Percentiles rank a stretch among this genome's conserved stretches.
phyloP scores from a whole-genome alignment of 2,797 vertebrate species.

The Rhabdomys pumilio region DNA sequence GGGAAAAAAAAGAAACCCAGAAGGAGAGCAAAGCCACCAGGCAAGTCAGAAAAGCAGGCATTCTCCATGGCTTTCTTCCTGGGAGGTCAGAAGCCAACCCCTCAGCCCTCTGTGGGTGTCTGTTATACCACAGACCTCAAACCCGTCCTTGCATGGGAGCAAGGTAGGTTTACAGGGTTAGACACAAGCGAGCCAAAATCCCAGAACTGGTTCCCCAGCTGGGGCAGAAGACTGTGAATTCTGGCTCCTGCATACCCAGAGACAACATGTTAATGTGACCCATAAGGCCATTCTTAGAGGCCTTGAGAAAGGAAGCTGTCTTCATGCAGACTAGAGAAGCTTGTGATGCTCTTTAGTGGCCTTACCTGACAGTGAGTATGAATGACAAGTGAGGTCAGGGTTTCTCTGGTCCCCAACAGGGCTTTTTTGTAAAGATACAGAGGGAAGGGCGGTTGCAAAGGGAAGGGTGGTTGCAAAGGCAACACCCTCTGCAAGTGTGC shows the following conservation, averaged over 20 bases:
- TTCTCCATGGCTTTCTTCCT: neutral
- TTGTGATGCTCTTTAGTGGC: neutral
- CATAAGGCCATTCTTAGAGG: neutral
- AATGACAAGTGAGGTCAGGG: neutral
- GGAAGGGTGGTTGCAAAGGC: neutral
- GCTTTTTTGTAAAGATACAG: neutral
- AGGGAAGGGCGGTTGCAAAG: neutral
- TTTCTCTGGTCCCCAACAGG: neutral
- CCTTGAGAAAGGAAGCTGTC: neutral
- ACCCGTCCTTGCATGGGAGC: neutral
- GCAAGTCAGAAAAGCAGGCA: neutral
- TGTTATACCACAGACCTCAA: neutral
- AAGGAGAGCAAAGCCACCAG: fast-evolving
- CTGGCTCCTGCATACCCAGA: neutral
- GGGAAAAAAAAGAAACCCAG: neutral
- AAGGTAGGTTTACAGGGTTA: neutral
- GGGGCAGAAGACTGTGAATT: neutral
- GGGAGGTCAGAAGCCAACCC: neutral
- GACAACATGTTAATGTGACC: neutral
- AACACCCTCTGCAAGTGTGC: neutral
- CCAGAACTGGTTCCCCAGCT: neutral
- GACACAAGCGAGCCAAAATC: neutral
- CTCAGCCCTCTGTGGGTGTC: neutral
- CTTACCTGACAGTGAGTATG: neutral
- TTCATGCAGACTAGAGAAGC: neutral